Conservation (phyloP, 2,797 vertebrate species). For the Meriones psammophilus region DNA sequence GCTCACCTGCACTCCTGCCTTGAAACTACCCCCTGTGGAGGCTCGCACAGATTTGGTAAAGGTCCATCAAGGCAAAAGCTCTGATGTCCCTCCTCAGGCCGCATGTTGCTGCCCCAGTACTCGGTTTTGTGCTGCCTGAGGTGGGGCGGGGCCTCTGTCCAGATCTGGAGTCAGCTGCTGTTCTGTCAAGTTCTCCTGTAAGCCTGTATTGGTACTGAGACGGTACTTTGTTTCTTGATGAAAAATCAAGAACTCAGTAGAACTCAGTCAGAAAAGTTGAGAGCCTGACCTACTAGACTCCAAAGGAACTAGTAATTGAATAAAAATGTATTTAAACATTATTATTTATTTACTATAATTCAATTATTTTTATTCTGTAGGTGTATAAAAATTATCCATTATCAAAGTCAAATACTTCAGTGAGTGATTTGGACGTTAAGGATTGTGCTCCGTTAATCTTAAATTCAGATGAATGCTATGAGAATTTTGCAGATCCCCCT, state of each 20-base stretch:
- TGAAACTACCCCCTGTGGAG: slow-evolving; percentile 88
- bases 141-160: not conserved
- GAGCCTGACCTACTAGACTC: not conserved
- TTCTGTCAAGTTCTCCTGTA: not conserved
- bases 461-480: slow-evolving; percentile 80
- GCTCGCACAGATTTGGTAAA: slow-evolving; percentile 57
- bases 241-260: not conserved
- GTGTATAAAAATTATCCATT: slow-evolving; percentile 12
- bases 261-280: not conserved
- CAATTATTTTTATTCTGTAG: slow-evolving; percentile 73
- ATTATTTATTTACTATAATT: slow-evolving; percentile 48
- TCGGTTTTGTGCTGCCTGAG: not conserved
- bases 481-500: slow-evolving; percentile 80
- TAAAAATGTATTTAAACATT: slow-evolving; percentile 26
- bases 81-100: not conserved
- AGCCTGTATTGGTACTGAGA: not conserved
- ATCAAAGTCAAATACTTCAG: slow-evolving; percentile 73
- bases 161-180: not conserved
- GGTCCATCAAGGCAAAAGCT: slow-evolving; percentile 55
- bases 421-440: slow-evolving; percentile 59
- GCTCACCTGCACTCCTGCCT: slow-evolving; percentile 90
- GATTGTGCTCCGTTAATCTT: slow-evolving; percentile 60
- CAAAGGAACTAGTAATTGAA: slow-evolving; percentile 21
- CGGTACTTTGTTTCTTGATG: slow-evolving; percentile 21
- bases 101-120: not conserved